Percentiles rank a stretch among this genome's conserved stretches.
Evolutionary conservation across 2,888 invertebrate species (phyloP).

Genomic region (Stenurella melanura): DNA sequence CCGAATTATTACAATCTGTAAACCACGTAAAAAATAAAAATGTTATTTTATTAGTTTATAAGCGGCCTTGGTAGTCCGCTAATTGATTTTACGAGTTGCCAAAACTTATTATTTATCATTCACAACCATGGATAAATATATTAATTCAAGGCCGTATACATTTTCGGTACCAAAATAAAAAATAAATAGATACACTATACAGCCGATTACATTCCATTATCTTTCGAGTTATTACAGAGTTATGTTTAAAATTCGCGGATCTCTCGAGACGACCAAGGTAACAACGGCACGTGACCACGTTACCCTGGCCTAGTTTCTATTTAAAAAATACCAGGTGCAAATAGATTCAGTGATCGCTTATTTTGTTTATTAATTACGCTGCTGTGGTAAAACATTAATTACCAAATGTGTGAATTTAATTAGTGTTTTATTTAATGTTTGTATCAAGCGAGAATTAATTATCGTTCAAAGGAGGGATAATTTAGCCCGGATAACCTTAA

Average conservation of each 20-base stretch:
- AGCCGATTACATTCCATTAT: conserved; percentile 36
- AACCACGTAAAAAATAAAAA: conserved; percentile 27
- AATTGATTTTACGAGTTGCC: conserved; percentile 43
- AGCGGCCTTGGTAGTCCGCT: conserved; percentile 35
- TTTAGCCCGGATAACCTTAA: background rate
- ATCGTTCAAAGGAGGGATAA: background rate
- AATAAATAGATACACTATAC: conserved; percentile 31
- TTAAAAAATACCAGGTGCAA: conserved; percentile 51
- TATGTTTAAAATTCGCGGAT: conserved; percentile 51
- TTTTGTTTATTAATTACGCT: conserved; percentile 32
- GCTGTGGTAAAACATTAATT: conserved; percentile 17
- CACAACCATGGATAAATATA: conserved; percentile 39
- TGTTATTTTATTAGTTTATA: conserved; percentile 29
- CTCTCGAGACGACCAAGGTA: conserved; percentile 62
- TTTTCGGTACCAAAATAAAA: conserved; percentile 29
- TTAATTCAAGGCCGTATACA: conserved; percentile 37
- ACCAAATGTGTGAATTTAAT: conserved; percentile 21
- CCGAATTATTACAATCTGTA: background rate
- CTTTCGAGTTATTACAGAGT: conserved; percentile 22
- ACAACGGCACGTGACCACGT: conserved; percentile 66
- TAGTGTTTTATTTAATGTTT: conserved; percentile 8
- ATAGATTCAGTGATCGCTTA: conserved; percentile 35
- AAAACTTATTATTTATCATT: conserved; percentile 43
- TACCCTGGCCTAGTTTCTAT: conserved; percentile 72
- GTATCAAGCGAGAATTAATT: background rate